phyloP scores from a whole-genome alignment of 2,797 vertebrate genomes.

The Rhincodon typus region DNA sequence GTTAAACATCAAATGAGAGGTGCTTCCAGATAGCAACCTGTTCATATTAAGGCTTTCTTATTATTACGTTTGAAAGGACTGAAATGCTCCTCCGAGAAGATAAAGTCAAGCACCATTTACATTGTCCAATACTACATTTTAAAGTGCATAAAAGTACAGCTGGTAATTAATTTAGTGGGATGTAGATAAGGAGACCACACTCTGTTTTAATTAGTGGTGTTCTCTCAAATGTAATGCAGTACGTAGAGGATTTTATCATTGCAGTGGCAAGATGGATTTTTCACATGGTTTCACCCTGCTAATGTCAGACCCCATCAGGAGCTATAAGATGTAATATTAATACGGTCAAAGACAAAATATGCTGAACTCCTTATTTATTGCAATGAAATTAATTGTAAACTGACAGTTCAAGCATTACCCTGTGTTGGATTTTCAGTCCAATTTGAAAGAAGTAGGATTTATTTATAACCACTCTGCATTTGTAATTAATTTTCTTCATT shows the following conservation, averaged over 20 bases:
- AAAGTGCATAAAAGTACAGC: constrained; percentile 14
- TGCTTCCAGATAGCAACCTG: constrained; percentile 1
- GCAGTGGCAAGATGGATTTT: background rate
- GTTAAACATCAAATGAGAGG: constrained; percentile 31
- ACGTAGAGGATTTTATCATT: background rate
- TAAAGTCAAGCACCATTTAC: constrained; percentile 22
- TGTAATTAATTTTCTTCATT: background rate
- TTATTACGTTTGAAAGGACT: constrained; percentile 23
- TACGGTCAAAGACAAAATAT: constrained; percentile 24
- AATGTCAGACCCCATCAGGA: constrained; percentile 28
- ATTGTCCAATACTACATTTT: background rate
- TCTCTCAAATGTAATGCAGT: constrained; percentile 31
- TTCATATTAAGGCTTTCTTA: background rate
- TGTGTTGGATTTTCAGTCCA: background rate
- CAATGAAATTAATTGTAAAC: background rate
- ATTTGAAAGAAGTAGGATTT: background rate
- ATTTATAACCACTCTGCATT: background rate
- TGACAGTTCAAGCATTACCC: background rate
- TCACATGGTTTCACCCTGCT: constrained; percentile 11
- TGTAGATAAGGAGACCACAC: constrained; percentile 31
- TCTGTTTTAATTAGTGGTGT: constrained; percentile 34
- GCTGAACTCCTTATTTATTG: constrained; percentile 3
- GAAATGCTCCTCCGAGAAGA: background rate
- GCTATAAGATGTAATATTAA: constrained; percentile 34
- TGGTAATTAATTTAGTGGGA: constrained; percentile 37